Percentiles rank a stretch among this genome's conserved stretches.
Evolutionary conservation across 35 echinoderm and acorn worm genomes (phyloP).

Genomic region (Hemicentrotus pulcherrimus): DNA sequence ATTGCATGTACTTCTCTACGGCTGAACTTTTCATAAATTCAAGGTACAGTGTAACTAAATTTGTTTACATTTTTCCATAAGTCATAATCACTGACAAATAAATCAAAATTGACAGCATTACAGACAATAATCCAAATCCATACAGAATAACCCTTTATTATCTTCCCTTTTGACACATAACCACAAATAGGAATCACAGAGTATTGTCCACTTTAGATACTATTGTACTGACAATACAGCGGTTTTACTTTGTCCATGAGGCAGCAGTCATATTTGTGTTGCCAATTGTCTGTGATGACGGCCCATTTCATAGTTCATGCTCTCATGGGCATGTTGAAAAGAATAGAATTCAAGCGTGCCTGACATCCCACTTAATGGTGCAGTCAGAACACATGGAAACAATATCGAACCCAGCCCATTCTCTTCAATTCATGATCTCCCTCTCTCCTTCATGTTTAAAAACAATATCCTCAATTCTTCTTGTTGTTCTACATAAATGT

Average conservation of each 20-base stretch:
- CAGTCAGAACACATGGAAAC: not conserved
- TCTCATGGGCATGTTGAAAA: not conserved
- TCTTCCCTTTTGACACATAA: not conserved
- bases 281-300: not conserved
- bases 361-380: not conserved
- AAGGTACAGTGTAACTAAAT: not conserved
- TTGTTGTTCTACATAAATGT: not conserved
- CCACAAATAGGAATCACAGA: not conserved
- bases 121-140: not conserved
- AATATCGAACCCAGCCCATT: not conserved
- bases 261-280: not conserved
- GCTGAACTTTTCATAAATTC: no score
- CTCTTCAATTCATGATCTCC: not conserved
- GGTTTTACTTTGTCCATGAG: not conserved
- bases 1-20: no score
- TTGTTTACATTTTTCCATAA: not conserved
- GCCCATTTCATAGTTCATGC: slow-evolving; percentile 8
- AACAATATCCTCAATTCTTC: not conserved
- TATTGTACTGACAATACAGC: not conserved
- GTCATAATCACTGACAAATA: not conserved
- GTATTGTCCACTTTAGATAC: not conserved
- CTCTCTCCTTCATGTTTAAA: not conserved
- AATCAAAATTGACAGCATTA: slow-evolving; percentile 2
- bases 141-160: not conserved
- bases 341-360: not conserved